Conservation (phyloP, 2,113 vertebrate species). For the Barnardius zonarius region DNA sequence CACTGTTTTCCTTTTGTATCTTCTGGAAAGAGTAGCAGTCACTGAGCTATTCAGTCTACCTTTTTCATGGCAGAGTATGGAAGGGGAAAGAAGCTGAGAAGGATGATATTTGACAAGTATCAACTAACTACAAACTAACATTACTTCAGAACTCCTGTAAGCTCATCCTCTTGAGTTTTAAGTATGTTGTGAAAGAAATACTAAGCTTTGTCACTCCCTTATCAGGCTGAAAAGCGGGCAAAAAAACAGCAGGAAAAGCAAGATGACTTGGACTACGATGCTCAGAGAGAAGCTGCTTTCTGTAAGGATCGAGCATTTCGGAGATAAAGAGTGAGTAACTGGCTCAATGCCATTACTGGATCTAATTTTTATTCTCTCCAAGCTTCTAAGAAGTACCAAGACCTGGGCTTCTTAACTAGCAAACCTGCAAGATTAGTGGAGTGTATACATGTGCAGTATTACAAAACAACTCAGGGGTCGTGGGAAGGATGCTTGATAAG, state of each 20-base stretch:
- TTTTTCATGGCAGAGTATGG: not conserved
- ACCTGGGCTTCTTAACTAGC: slow-evolving; percentile 52
- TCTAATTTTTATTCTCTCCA: slow-evolving; percentile 70
- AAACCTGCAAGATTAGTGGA: not conserved
- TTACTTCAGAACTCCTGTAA: not conserved
- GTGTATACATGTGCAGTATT: not conserved
- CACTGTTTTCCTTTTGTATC: not conserved
- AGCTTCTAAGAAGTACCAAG: slow-evolving; percentile 66
- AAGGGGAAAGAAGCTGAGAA: not conserved
- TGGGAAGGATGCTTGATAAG: not conserved
- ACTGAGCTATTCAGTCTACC: not conserved
- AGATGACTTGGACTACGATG: slow-evolving; percentile 71
- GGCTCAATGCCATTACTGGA: slow-evolving; percentile 52
- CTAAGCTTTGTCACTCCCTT: not conserved
- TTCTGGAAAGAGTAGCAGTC: not conserved
- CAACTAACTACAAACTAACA: not conserved
- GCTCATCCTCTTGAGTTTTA: not conserved
- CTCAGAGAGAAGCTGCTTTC: slow-evolving; percentile 46
- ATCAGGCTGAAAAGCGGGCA: slow-evolving; percentile 79
- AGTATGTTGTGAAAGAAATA: not conserved
- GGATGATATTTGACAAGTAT: not conserved
- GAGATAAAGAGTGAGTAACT: slow-evolving; percentile 78
- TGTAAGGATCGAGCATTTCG: slow-evolving; percentile 77
- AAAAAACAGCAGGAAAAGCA: slow-evolving; percentile 67
- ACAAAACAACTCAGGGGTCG: not conserved